phyloP scores from a whole-genome alignment of 2,888 invertebrate species.

The Leucoma salicis region DNA sequence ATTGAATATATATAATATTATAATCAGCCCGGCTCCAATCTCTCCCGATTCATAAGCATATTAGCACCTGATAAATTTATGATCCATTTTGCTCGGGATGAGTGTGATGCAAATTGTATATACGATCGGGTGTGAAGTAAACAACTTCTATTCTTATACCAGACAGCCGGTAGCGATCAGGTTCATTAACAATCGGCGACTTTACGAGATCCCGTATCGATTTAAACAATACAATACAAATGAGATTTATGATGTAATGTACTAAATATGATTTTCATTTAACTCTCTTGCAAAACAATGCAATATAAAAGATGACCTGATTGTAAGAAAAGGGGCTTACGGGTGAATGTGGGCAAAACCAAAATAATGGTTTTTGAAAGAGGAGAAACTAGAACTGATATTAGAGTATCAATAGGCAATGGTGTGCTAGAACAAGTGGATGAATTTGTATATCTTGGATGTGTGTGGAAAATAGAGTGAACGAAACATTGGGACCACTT shows the following conservation, averaged over 20 bases:
- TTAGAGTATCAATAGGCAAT: too few species aligned
- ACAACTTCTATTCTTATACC: conserved; percentile 62
- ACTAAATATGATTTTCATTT: conserved; percentile 24
- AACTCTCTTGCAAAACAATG: too few species aligned
- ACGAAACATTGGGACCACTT: too few species aligned
- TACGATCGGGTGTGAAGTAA: conserved; percentile 47
- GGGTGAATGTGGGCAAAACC: too few species aligned
- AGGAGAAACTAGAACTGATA: too few species aligned
- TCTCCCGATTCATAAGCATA: conserved; percentile 36
- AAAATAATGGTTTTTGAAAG: too few species aligned
- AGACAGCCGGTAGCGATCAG: conserved; percentile 39
- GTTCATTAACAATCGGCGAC: conserved; percentile 62
- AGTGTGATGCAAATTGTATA: conserved; percentile 47
- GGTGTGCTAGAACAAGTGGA: too few species aligned
- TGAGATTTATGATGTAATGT: conserved; percentile 33
- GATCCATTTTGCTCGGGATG: conserved; percentile 43
- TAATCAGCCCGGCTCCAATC: conserved; percentile 13
- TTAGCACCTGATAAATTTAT: conserved; percentile 63
- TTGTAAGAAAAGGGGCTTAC: too few species aligned
- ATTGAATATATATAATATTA: too few species aligned
- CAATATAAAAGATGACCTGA: too few species aligned
- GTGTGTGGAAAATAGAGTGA: too few species aligned
- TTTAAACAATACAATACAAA: conserved; percentile 34
- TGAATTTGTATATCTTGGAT: too few species aligned
- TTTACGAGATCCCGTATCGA: conserved; percentile 27